These are phyloP conservation scores for Notothenia coriiceps DNA, from an alignment of 2,113 vertebrate genomes.

Conservation along the genomic window DNA sequence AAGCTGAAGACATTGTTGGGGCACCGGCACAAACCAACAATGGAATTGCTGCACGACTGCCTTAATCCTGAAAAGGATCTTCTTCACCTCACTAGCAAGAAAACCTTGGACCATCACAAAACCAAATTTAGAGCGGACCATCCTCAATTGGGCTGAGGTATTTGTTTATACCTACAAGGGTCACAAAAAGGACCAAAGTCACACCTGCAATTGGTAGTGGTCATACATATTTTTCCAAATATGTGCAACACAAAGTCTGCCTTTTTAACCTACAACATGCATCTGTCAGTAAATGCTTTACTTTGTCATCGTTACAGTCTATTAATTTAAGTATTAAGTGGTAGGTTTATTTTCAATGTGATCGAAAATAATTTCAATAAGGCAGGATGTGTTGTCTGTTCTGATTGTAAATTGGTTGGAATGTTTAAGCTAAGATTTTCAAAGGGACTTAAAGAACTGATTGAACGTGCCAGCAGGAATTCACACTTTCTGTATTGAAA, in stretches of 20 bases:
- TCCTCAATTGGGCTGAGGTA: slow-evolving; percentile 64
- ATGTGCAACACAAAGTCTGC: slow-evolving; percentile 46
- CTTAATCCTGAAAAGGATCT: slow-evolving; percentile 81
- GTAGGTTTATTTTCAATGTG: slow-evolving; percentile 53
- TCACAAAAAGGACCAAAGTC: slow-evolving; percentile 57
- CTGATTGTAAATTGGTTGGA: slow-evolving; percentile 57
- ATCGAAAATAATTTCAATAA: slow-evolving; percentile 28
- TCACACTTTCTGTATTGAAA: slow-evolving; percentile 71
- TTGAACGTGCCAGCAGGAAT: slow-evolving; percentile 72
- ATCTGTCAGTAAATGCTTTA: slow-evolving; percentile 51
- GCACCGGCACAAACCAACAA: slow-evolving; percentile 72
- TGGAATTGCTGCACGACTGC: slow-evolving; percentile 78
- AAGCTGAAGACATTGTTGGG: slow-evolving; percentile 80
- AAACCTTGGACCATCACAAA: slow-evolving; percentile 68
- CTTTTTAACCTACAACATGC: slow-evolving; percentile 48
- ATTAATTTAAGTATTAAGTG: slow-evolving; percentile 50
- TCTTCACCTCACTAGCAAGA: slow-evolving; percentile 78
- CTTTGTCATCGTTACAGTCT: slow-evolving; percentile 35
- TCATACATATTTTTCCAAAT: slow-evolving; percentile 32
- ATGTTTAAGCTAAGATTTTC: slow-evolving; percentile 51
- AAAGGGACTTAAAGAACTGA: slow-evolving; percentile 64
- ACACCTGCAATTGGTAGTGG: slow-evolving; percentile 22
- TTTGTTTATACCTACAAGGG: slow-evolving; percentile 56
- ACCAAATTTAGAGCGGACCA: slow-evolving; percentile 74
- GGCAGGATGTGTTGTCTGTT: slow-evolving; percentile 42